Evolutionary conservation across 1,140 invertebrate species (phyloP).

Genomic region (Papilio dardanus): DNA sequence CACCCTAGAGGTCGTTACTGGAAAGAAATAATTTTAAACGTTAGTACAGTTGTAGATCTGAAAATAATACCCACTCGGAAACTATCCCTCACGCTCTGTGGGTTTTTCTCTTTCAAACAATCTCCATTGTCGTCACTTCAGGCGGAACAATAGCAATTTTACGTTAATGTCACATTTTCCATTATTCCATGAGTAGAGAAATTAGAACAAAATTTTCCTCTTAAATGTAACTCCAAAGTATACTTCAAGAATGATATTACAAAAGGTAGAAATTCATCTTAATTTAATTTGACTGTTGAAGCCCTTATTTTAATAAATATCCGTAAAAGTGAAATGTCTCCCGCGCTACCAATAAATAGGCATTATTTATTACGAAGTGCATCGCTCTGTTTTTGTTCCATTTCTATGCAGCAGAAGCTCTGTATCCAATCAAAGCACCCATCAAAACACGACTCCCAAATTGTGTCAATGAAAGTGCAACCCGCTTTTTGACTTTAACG

Average conservation of each 20-base stretch:
- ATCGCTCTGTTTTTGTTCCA: not conserved
- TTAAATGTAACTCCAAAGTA: conserved; percentile 6
- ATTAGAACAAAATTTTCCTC: conserved; percentile 25
- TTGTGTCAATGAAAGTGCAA: conserved; percentile 1
- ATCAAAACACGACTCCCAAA: not conserved
- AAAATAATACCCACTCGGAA: conserved; percentile 26
- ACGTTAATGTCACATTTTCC: conserved; percentile 25
- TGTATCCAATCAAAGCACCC: not conserved
- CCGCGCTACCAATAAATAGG: not conserved
- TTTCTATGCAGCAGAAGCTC: not conserved
- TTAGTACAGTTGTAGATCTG: conserved; percentile 24
- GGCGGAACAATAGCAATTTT: conserved; percentile 25
- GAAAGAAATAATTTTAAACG: conserved; percentile 4
- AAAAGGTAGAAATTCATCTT: not conserved
- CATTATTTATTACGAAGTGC: not conserved
- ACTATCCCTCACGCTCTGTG: conserved; percentile 24
- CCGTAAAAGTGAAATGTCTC: too few relatives aligned
- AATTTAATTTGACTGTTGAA: not conserved
- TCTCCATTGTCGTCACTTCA: conserved; percentile 24
- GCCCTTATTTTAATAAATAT: not conserved
- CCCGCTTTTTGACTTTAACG: not conserved
- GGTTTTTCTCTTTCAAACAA: conserved; percentile 21
- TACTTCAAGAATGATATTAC: not conserved
- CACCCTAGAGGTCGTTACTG: not conserved
- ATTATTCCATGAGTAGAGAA: conserved; percentile 12